Base-by-base conservation (phyloP, 2,113 vertebrate species). In the Cebidichthys violaceus region DNA sequence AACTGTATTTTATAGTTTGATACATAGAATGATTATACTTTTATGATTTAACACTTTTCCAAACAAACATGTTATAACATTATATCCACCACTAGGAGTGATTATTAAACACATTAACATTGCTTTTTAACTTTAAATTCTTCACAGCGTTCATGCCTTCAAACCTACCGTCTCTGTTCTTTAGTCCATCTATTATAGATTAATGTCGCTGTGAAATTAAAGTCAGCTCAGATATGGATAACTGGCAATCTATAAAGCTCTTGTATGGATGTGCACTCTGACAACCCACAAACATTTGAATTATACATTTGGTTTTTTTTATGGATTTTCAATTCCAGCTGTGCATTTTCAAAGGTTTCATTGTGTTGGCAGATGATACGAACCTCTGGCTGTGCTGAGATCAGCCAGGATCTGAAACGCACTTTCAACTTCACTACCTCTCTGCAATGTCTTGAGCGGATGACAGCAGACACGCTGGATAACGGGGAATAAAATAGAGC, bases 381-480 rank as follows among this genome's bases (percentile, higher is more conserved):
- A 74, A 75, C 71, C 45, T 33, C 62, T 60, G 71, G 75, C 73
- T 78, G 72, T 54, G 68, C 55, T 33, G 47, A 50, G 37, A 67
- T 64, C 22, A 50, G 18, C 31, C 52, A 41, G 52, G 76, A 69
- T 69, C 69, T 15, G 29, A 27, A 60, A 59, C 47, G 24, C 61
- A 39, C 22, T 18, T 73, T 20, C n/a, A 59, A 11, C 59, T 17
- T 75, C 29, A 70, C 61, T 61, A 22, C 64, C 31, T 77, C 59
- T 68, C n/a, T n/a, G 67, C 29, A 52, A 61, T 14, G 75, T 52
- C n/a, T 82, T 45, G 65, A 85, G 82, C 79, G 74, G 79, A 82
- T 60, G 65, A 70, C 50, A 65, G 47, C 35, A 77, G 71, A 84
- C 71, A 60, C 50, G 31, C 15, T 64, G 70, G 33, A 88, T 81